Evolutionary conservation across 2,113 vertebrate genomes (phyloP).

Genomic region (Coreoperca whiteheadi): DNA sequence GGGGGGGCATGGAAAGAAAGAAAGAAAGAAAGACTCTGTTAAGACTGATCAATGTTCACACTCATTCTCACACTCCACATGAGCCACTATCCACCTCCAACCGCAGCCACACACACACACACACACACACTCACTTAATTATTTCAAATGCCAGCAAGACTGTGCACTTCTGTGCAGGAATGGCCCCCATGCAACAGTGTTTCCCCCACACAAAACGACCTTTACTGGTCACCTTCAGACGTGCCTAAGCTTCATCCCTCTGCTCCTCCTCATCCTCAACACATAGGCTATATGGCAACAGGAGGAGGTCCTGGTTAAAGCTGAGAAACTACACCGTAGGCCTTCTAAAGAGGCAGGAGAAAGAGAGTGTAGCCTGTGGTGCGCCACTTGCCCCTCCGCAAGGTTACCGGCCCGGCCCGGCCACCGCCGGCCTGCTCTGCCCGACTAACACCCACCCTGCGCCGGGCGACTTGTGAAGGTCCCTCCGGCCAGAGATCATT

Average conservation of each 20-base stretch:
- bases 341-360: constrained; percentile 1
- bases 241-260: constrained; percentile 53
- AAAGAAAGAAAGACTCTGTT: not conserved
- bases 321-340: constrained; percentile 23
- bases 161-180: constrained; percentile 31
- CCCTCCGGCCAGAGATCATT: constrained; percentile 46
- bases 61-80: constrained; percentile 5
- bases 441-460: constrained; percentile 34
- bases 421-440: constrained; percentile 46
- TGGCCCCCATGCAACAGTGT: constrained; percentile 43
- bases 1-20: not conserved
- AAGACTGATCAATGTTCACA: not conserved
- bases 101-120: constrained; percentile 15
- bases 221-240: constrained; percentile 86
- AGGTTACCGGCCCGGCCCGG: constrained; percentile 81
- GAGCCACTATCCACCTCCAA: constrained; percentile 44
- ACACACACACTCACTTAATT: constrained; percentile 19
- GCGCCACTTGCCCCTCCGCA: constrained; percentile 82
- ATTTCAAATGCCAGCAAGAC: constrained; percentile 13
- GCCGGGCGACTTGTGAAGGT: constrained; percentile 42
- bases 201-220: constrained; percentile 80
- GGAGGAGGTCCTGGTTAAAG: constrained; percentile 24
- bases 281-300: constrained; percentile 20
- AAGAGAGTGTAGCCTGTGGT: constrained; percentile 32
- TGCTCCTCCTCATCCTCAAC: constrained; percentile 21